These are phyloP conservation scores for Anthopleura xanthogrammica DNA, from an alignment of 92 coral and sea anemone genomes.

Conservation along the genomic window DNA sequence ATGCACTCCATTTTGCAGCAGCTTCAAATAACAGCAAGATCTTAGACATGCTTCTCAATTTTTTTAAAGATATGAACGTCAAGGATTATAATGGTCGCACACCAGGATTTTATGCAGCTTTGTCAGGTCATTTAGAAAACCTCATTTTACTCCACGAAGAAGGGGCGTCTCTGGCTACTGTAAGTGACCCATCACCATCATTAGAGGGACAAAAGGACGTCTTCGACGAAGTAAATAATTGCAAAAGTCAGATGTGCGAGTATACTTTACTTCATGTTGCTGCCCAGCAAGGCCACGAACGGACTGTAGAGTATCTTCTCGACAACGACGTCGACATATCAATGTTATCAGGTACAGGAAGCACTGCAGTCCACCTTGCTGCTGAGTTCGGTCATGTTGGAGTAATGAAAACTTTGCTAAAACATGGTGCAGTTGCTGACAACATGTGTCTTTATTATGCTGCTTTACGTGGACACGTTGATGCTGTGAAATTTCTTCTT, in stretches of 20 bases:
- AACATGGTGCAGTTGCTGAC: constrained; percentile 41
- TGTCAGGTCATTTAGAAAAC: constrained; percentile 51
- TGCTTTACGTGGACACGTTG: constrained; percentile 53
- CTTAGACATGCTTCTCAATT: constrained; percentile 32
- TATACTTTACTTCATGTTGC: constrained; percentile 68
- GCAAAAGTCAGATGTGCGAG: constrained; percentile 53
- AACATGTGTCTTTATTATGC: constrained; percentile 60
- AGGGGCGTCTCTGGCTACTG: constrained; percentile 40
- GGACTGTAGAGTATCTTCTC: constrained; percentile 36
- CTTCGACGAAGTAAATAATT: constrained; percentile 19
- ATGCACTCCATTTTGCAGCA: constrained; percentile 62
- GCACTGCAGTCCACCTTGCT: constrained; percentile 60
- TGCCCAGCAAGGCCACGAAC: constrained; percentile 51
- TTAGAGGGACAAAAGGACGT: background rate
- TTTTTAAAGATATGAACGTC: constrained; percentile 44
- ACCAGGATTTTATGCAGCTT: constrained; percentile 68
- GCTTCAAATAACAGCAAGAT: constrained; percentile 16
- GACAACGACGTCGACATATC: constrained; percentile 31
- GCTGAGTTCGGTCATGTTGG: constrained; percentile 62
- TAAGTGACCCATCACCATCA: background rate
- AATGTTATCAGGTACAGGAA: constrained; percentile 28
- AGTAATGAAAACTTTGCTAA: constrained; percentile 35
- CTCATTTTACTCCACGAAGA: constrained; percentile 37
- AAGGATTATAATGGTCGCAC: constrained; percentile 56
- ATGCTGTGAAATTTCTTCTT: constrained; percentile 53